phyloP scores from a whole-genome alignment of 37 sponge, comb jelly and placozoan genomes.

The Ianthella basta region DNA sequence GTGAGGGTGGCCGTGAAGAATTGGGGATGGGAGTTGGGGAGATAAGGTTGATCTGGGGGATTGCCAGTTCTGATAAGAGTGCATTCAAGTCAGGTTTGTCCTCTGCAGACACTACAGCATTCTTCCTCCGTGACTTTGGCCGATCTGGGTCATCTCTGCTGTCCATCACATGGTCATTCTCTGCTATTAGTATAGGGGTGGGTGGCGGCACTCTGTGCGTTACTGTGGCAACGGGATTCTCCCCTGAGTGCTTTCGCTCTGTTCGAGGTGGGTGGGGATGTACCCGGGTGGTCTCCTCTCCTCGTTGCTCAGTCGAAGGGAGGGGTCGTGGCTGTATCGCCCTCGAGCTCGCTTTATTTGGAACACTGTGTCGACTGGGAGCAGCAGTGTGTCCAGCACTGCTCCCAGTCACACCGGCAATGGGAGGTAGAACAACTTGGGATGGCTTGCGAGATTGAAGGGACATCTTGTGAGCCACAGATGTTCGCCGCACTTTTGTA shows the following conservation, averaged over 20 bases:
- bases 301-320: neutral
- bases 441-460: conserved; percentile 23
- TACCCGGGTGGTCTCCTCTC: neutral
- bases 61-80: neutral
- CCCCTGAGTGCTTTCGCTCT: conserved; percentile 4
- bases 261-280: neutral
- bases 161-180: neutral
- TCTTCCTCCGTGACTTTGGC: conserved; percentile 13
- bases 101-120: conserved; percentile 26
- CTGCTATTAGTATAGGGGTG: conserved; percentile 13
- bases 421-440: conserved; percentile 7
- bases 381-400: neutral
- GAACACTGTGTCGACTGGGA: conserved; percentile 14
- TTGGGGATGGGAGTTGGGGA: conserved; percentile 28
- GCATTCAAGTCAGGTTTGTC: conserved; percentile 29
- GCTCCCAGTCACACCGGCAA: neutral
- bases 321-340: neutral
- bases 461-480: neutral
- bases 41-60: conserved; percentile 26
- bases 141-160: conserved; percentile 17
- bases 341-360: neutral
- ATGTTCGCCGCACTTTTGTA: neutral
- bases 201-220: conserved; percentile 5
- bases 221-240: conserved; percentile 11
- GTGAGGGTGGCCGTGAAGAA: neutral